Evolutionary conservation across 1,140 invertebrate genomes (phyloP).

Genomic region (Papilio machaon): DNA sequence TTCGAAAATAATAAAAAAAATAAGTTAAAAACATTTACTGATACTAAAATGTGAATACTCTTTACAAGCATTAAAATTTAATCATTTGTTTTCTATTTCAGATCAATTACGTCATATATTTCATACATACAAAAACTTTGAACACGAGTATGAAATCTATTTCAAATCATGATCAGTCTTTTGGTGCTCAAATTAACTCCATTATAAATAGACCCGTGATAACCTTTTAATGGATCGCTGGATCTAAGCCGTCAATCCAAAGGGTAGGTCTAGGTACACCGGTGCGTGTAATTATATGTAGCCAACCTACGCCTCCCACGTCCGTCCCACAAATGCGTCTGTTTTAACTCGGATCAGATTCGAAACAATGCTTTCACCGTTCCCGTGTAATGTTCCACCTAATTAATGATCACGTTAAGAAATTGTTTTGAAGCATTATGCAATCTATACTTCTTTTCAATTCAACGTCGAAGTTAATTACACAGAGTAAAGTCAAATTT

Average conservation of each 20-base stretch:
- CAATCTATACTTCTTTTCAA: slow-evolving; percentile 38
- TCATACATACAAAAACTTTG: slow-evolving; percentile 15
- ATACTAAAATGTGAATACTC: too few relatives aligned
- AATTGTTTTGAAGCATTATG: slow-evolving; percentile 37
- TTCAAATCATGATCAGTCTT: slow-evolving; percentile 47
- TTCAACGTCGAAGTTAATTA: neutral
- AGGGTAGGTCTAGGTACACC: slow-evolving; percentile 33
- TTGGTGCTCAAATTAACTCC: slow-evolving; percentile 44
- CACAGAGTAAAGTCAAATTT: neutral
- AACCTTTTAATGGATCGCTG: slow-evolving; percentile 30
- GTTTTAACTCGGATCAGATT: slow-evolving; percentile 51
- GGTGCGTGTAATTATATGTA: slow-evolving; percentile 53
- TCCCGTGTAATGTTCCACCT: slow-evolving; percentile 62
- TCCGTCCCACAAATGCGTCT: slow-evolving; percentile 50
- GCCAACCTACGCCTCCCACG: slow-evolving; percentile 53
- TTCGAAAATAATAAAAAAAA: too few relatives aligned
- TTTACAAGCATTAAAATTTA: neutral
- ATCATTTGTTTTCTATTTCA: neutral
- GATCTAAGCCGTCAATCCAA: slow-evolving; percentile 26
- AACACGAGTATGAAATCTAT: slow-evolving; percentile 43
- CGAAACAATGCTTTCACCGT: slow-evolving; percentile 74
- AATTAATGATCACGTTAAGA: slow-evolving; percentile 67
- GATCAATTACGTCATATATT: slow-evolving; percentile 13
- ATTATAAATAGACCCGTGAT: slow-evolving; percentile 37
- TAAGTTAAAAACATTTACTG: too few relatives aligned